These are phyloP conservation scores for Gallirallus australis DNA, from an alignment of 2,797 vertebrate species.

Conservation along the genomic window DNA sequence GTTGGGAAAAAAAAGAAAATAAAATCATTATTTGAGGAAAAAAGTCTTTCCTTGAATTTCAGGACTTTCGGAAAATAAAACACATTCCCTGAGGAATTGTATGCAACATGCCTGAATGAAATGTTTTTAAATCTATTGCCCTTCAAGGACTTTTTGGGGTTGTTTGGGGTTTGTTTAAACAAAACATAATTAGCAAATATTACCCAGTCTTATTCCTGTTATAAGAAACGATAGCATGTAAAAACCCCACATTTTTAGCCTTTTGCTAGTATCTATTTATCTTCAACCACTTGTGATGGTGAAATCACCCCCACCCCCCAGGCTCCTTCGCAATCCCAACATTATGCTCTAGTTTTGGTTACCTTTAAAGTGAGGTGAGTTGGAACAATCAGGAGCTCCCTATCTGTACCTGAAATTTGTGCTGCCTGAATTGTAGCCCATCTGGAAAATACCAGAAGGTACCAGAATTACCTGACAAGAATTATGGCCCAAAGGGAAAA, in stretches of 20 bases:
- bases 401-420: too few relatives aligned
- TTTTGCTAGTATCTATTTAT: neutral
- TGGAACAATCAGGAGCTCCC: too few relatives aligned
- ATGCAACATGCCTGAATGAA: neutral
- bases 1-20: neutral
- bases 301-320: too few relatives aligned
- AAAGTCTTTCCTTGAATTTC: neutral
- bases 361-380: too few relatives aligned
- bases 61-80: neutral
- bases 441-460: too few relatives aligned
- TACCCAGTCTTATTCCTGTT: neutral
- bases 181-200: neutral
- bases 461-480: too few relatives aligned
- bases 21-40: constrained; percentile 3
- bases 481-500: too few relatives aligned
- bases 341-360: too few relatives aligned
- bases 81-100: neutral
- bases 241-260: neutral
- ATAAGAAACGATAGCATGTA: neutral
- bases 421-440: too few relatives aligned
- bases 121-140: neutral
- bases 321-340: too few relatives aligned
- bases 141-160: neutral
- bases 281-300: neutral
- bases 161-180: neutral